phyloP scores from a whole-genome alignment of 2,113 vertebrate genomes.

The Girardinichthys multiradiatus region DNA sequence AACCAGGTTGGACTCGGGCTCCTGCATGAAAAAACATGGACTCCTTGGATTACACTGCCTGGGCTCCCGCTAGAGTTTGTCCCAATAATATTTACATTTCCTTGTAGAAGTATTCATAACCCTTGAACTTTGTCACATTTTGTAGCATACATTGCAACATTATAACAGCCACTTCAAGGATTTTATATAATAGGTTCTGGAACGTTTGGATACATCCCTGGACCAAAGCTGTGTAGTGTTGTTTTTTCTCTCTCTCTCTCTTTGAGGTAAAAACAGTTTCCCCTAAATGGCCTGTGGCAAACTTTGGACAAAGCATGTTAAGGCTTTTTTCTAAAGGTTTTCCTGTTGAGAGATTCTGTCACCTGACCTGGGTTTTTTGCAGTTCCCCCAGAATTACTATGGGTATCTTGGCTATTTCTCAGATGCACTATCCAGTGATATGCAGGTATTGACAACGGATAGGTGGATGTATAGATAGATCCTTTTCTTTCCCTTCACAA shows the following conservation, averaged over 20 bases:
- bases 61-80: constrained; percentile 12
- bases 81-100: constrained; percentile 28
- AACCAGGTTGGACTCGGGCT: constrained; percentile 64
- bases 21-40: constrained; percentile 70
- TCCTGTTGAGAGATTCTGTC: neutral
- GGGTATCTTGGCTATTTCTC: neutral
- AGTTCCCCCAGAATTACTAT: neutral
- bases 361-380: neutral
- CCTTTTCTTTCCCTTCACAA: neutral
- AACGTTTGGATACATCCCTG: no score
- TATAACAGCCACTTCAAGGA: no score
- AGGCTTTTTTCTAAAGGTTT: neutral
- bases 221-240: no score
- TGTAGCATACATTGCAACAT: no score
- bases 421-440: no score
- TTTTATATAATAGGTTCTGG: no score
- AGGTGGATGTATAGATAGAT: neutral
- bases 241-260: no score
- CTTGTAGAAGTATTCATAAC: neutral
- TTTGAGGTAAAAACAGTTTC: no score
- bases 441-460: neutral
- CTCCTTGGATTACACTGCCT: constrained; percentile 22
- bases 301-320: neutral
- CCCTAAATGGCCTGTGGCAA: neutral
- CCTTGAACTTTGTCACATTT: neutral